Conservation (phyloP, 2,113 vertebrate genomes). For the Nycticorax nycticorax region DNA sequence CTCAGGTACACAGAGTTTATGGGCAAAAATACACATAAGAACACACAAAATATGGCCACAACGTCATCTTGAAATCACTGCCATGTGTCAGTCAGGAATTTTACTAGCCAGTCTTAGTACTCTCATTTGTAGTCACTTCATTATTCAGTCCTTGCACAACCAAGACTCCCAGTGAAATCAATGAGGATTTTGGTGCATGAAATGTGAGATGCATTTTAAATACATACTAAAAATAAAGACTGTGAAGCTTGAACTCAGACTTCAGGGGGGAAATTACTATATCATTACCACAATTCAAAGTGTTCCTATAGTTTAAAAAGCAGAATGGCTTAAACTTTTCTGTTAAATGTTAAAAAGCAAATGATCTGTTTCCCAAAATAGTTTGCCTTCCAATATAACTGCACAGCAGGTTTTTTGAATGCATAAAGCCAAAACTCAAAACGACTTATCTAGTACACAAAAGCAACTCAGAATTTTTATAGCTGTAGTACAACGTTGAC, state of each 20-base stretch:
- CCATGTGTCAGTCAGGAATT: background rate
- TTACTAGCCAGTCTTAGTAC: background rate
- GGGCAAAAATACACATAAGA: background rate
- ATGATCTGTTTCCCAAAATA: background rate
- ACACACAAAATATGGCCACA: background rate
- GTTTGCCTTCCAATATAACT: background rate
- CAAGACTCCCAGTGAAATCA: background rate
- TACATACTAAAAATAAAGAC: background rate
- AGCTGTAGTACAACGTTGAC: background rate
- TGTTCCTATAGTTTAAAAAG: background rate
- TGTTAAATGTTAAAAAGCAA: background rate
- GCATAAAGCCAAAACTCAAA: conserved; percentile 23
- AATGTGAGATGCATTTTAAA: background rate
- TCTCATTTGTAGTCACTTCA: background rate
- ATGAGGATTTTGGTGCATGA: background rate
- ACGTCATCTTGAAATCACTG: too few species aligned
- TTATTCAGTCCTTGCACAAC: background rate
- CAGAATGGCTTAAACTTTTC: background rate
- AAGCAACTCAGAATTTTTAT: conserved; percentile 1
- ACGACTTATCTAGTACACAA: background rate
- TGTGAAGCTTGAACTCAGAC: background rate
- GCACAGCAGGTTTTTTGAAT: background rate
- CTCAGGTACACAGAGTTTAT: background rate
- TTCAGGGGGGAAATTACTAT: background rate
- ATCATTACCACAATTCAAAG: background rate